These are phyloP conservation scores for Heliocidaris erythrogramma DNA, from an alignment of 35 echinoderm and acorn worm genomes.

Conservation along the genomic window DNA sequence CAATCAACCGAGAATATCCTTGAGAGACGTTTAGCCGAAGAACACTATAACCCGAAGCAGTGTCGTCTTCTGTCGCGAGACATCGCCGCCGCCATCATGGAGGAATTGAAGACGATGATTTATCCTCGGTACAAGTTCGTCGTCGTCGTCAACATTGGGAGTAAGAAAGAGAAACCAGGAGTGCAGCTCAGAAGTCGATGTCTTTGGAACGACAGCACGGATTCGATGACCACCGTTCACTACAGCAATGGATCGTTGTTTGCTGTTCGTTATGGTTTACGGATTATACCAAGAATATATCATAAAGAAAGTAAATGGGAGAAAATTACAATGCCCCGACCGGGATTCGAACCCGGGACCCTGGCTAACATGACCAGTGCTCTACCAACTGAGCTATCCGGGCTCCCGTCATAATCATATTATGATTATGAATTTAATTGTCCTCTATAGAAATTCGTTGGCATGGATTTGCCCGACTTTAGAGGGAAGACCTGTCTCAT, in stretches of 20 bases:
- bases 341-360: too few species aligned
- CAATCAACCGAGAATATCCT: slow-evolving; percentile 50
- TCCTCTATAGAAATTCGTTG: too few species aligned
- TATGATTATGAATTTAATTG: too few species aligned
- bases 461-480: too few species aligned
- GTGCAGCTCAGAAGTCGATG: slow-evolving; percentile 80
- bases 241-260: slow-evolving; percentile 76
- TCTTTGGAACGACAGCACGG: slow-evolving; percentile 77
- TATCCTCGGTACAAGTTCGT: slow-evolving; percentile 82
- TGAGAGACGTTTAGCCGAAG: slow-evolving; percentile 38
- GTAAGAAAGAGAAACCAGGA: slow-evolving; percentile 70
- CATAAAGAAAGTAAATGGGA: too few species aligned
- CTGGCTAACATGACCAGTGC: too few species aligned
- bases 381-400: too few species aligned
- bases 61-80: slow-evolving; percentile 68
- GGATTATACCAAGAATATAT: slow-evolving; percentile 76
- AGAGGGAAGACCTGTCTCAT: too few species aligned
- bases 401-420: too few species aligned
- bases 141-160: slow-evolving; percentile 79
- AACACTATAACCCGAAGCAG: slow-evolving; percentile 65
- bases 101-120: slow-evolving; percentile 58
- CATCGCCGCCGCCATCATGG: slow-evolving; percentile 65
- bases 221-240: slow-evolving; percentile 67
- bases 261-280: slow-evolving; percentile 85
- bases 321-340: too few species aligned